Conservation (phyloP, 2,113 vertebrate species). For the Condylura cristata region DNA sequence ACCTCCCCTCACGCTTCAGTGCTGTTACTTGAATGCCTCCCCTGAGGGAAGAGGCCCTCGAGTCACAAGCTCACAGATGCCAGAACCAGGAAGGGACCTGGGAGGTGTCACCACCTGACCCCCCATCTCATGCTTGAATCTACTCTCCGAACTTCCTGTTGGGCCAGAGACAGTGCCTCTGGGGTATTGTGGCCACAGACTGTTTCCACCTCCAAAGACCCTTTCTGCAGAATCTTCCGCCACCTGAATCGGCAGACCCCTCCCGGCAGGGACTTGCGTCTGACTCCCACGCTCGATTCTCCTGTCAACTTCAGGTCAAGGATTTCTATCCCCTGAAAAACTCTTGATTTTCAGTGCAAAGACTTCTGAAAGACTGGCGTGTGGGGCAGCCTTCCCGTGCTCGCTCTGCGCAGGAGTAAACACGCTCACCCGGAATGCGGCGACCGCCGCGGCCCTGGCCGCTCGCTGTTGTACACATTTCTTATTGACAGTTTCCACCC, state of each 20-base stretch:
- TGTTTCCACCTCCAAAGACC: background rate
- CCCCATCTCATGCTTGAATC: slow-evolving; percentile 10
- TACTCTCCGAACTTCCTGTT: background rate
- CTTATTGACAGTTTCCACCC: slow-evolving; percentile 81
- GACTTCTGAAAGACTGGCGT: slow-evolving; percentile 8
- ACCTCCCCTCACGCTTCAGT: slow-evolving; percentile 44
- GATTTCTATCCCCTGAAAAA: slow-evolving; percentile 32
- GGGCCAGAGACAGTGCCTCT: background rate
- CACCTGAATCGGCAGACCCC: fast-evolving
- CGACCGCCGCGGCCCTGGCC: background rate
- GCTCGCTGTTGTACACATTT: slow-evolving; percentile 85
- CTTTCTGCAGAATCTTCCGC: background rate
- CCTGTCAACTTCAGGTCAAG: background rate
- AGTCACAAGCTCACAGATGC: background rate
- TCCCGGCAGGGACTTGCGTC: background rate
- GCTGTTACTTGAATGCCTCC: slow-evolving; percentile 78
- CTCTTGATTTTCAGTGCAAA: slow-evolving; percentile 19
- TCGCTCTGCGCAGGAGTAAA: background rate
- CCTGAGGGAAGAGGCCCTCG: background rate
- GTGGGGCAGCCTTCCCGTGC: background rate
- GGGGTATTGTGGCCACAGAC: too few species aligned
- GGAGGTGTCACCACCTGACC: background rate
- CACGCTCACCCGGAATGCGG: background rate
- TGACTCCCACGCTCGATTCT: background rate
- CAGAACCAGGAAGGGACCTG: background rate